Base-by-base conservation (phyloP, 2,797 vertebrate species). In the Trachurus trachurus region DNA sequence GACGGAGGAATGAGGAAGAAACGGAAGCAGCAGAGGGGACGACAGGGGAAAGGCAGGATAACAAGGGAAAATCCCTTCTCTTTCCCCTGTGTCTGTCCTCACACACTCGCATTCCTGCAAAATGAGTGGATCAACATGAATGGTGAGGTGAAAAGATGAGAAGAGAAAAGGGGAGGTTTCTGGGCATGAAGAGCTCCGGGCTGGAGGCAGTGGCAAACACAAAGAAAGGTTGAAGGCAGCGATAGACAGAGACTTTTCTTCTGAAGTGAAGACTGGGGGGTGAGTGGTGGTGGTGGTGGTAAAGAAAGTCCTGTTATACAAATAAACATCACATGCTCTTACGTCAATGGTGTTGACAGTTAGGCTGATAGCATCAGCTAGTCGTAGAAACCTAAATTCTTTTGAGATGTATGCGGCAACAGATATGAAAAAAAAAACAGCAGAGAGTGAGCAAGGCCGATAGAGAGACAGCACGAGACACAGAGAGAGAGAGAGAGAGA, bases 11-110 rank as follows among this genome's bases (percentile, higher is more conserved):
- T 74, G 79, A 85, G 85, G 86, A 82, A 88, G 74, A 88, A 82
- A 81, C 66, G 66, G 90, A 94, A 92, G 84, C 74, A 1, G 66
- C 78, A 65, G 60, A 86, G 81, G 81, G 78, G 81, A 91, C 87
- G 87, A 78, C 64, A 74, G 75, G 87, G 90, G 84, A 90, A 91
- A 92, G 89, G 88, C 81, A 78, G 92, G 91, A 95, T 92, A 85
- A 83, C 64, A 67, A 93, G 94, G 95, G 95, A 94, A 96, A 96
- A 94, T 86, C 95, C 95, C 95, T 87, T 78, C 71, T 44, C 86
- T 93, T 87, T 94, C 91, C 94, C 91, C 73, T 89, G 84, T 59
- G 80, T 82, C 75, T 85, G 83, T 89, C 81, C 88, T 85, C 45
- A 72, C 74, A 81, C 74, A 81, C 68, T 83, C 71, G 72, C 91